Conservation (phyloP, 1,140 invertebrate genomes). For the Eulimnadia texana region DNA sequence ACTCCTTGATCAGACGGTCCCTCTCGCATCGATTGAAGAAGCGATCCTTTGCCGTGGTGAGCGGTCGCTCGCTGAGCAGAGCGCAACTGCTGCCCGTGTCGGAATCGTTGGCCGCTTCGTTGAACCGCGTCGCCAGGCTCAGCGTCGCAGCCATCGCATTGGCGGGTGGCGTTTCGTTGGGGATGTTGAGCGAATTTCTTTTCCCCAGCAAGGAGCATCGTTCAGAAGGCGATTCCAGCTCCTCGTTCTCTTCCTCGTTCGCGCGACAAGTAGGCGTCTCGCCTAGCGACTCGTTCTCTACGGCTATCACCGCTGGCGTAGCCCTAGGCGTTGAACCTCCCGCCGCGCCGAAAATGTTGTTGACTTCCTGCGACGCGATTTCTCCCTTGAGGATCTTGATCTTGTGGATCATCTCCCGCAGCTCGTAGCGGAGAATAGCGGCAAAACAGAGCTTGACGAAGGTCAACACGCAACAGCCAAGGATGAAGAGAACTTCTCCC, state of each 20-base stretch:
- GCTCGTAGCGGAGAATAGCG: conserved; percentile 66
- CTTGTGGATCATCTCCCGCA: conserved; percentile 79
- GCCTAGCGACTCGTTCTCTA: background rate
- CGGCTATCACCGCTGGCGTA: too few species aligned
- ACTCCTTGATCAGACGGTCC: background rate
- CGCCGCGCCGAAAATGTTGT: background rate
- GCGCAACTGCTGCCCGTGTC: conserved; percentile 48
- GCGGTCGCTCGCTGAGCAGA: conserved; percentile 22
- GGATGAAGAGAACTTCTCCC: conserved; percentile 62
- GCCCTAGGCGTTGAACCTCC: background rate
- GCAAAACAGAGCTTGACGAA: conserved; percentile 81
- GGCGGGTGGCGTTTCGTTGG: background rate
- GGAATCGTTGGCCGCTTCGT: conserved; percentile 29
- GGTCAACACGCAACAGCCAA: conserved; percentile 76
- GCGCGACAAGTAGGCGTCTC: background rate
- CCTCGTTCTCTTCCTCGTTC: background rate
- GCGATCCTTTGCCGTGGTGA: background rate
- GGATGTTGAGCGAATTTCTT: background rate
- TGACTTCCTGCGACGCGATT: conserved; percentile 2
- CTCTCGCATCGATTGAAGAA: background rate
- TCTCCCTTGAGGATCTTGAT: conserved; percentile 45
- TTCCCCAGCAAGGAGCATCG: background rate
- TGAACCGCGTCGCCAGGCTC: background rate
- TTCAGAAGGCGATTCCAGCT: background rate
- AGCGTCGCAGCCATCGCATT: too few species aligned